Evolutionary conservation across 2,113 vertebrate genomes (phyloP), one percentile per base, ranked within the genome.

Genomic region (Rana temporaria): DNA sequence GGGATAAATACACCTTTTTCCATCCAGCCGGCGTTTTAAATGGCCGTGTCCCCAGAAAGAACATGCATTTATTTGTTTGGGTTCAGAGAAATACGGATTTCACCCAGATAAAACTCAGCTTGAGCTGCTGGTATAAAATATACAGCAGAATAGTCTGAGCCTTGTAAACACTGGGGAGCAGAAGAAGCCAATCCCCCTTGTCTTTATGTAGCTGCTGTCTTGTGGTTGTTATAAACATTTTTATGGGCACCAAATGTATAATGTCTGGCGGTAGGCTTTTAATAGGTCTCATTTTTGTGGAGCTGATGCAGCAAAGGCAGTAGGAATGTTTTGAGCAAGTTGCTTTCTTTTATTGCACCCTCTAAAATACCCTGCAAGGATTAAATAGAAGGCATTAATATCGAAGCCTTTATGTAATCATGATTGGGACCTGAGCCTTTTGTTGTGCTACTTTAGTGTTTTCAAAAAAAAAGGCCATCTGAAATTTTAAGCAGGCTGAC

Each of bases 221-320:
- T 64, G 75, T 78, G 42, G 75, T 65, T 63, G 75, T 78, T 78
- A 53, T 78, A 63, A 78, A 78, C 75, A 65, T 78, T 78, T 75
- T 78, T 78, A 78, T 17, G 19, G 75, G 75, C 75, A 78, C 75
- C 60, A 64, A 78, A 78, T 78, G 59, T 78, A 78, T 65, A 78
- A 64, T 78, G 75, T 78, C 60, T 64, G 42, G 59, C 60, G 26
- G 38, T 5, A 22, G 59, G 19, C 75, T 62, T 75, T 75, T 75
- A 75, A 75, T 75, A 75, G 71, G 72, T 75, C 72, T 62, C 56
- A 57, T 75, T 59, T 59, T 34, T 62, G 30, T 75, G 56, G 56
- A 60, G 72, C 72, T 75, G 72, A 75, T 59, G 56, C 56, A 60
- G 56, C 72, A 38, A 75, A 75, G 70, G 30, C 22, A n/a, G 15